Evolutionary conservation across 2,888 invertebrate species (phyloP).

Genomic region (Dicycla oo): DNA sequence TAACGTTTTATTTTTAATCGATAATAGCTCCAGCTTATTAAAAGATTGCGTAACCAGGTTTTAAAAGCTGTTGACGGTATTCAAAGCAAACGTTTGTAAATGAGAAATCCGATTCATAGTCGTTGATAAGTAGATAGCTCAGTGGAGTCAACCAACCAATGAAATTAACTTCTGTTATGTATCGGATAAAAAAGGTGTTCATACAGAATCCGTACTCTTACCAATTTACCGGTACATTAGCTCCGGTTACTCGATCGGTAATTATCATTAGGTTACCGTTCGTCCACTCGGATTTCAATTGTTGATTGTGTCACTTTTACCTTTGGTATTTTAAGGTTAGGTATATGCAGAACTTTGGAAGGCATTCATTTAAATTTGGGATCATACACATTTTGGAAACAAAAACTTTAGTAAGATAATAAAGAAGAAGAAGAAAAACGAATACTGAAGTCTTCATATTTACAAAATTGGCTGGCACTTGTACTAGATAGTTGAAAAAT

Average conservation of each 20-base stretch:
- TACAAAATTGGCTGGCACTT: background rate
- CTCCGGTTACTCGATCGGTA: constrained; percentile 71
- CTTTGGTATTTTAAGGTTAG: constrained; percentile 62
- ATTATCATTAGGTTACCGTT: constrained; percentile 77
- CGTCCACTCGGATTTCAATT: constrained; percentile 70
- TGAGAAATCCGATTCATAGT: constrained; percentile 41
- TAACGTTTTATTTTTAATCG: constrained; percentile 23
- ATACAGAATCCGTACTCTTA: constrained; percentile 76
- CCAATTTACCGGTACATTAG: constrained; percentile 81
- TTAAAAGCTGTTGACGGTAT: constrained; percentile 26
- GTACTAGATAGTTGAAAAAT: background rate
- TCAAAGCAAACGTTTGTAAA: constrained; percentile 25
- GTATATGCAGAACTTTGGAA: background rate
- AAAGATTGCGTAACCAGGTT: constrained; percentile 35
- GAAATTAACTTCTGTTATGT: constrained; percentile 71
- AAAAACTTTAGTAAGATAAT: background rate
- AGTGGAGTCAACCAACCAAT: constrained; percentile 63
- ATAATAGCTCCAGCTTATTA: constrained; percentile 15
- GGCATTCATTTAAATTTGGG: background rate
- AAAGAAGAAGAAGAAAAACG: background rate
- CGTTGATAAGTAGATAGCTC: constrained; percentile 47
- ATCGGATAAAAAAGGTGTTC: constrained; percentile 72
- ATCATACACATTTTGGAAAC: background rate
- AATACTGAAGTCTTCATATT: background rate
- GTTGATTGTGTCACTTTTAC: constrained; percentile 73